Conservation (phyloP, 2,888 invertebrate species). For the Cloeon dipterum region DNA sequence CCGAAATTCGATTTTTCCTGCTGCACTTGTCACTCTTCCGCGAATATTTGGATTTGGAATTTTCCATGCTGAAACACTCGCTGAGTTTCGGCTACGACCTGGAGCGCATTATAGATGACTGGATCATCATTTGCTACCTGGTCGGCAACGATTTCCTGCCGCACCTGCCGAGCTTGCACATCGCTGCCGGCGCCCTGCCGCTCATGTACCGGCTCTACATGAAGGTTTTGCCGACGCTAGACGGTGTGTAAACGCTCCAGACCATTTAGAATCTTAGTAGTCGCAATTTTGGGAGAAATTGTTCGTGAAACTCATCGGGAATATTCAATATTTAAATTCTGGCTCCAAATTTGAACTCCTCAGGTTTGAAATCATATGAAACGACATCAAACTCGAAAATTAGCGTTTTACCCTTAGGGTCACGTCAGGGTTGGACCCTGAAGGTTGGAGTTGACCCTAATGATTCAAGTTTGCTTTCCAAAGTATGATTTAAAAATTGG, state of each 20-base stretch:
- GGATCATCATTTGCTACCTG: conserved; percentile 92
- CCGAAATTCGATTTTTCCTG: conserved; percentile 80
- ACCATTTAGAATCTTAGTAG: conserved; percentile 1
- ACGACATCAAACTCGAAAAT: too few species aligned
- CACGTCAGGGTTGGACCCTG: too few species aligned
- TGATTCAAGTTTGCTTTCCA: too few species aligned
- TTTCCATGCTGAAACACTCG: conserved; percentile 38
- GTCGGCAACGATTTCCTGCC: conserved; percentile 98
- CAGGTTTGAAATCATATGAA: too few species aligned
- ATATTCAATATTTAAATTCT: too few species aligned
- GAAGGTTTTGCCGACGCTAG: conserved; percentile 58
- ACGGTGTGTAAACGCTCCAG: conserved; percentile 36
- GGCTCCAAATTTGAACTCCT: too few species aligned
- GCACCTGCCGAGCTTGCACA: conserved; percentile 83
- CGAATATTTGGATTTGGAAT: conserved; percentile 85
- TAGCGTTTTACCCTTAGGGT: too few species aligned
- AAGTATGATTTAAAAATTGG: too few species aligned
- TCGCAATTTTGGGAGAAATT: too few species aligned
- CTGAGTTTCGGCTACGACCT: conserved; percentile 58
- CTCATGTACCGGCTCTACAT: conserved; percentile 73
- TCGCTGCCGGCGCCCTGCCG: conserved; percentile 71
- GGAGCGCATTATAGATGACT: conserved; percentile 88
- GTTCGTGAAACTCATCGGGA: too few species aligned
- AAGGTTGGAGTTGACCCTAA: too few species aligned
- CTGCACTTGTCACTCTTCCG: conserved; percentile 78